Evolutionary conservation across 2,797 vertebrate genomes (phyloP), one percentile per base, ranked within the genome.

Genomic region (Channallabes apus): DNA sequence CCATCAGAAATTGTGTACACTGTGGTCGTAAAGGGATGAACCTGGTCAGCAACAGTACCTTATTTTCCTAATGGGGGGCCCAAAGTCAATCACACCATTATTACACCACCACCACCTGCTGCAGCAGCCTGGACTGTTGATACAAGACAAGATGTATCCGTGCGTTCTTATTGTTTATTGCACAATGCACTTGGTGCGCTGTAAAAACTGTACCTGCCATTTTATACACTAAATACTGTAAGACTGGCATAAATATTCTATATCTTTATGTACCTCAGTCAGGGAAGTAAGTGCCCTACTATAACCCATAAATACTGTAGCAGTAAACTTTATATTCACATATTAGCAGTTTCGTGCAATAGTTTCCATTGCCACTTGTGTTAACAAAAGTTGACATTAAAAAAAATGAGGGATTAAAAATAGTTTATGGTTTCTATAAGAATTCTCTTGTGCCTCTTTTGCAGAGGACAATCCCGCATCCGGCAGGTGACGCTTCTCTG

Each of bases 401-500:
- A 54, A 8, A 64, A 75, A 56, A 80, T 12, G 24, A 41, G 15
- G 24, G 24, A 27, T 38, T 72, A 18, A 24, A 65, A 75, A 67
- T 27, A 64, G 8, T 51, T 51, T n/a, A 79, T 29, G 38, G 27
- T 38, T 20, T 68, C n/a, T 3, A 12, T 79, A 22, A 83, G 54
- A 18, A 46, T 77, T 22, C 46, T 56, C 7, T 0, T 86, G 46
- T 35, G 58, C 62, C 27, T 82, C 24, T 71, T 78, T 75, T 46
- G 35, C 94, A 99, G 97, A 97, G 97, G 92, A 95, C 95, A 87
- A 90, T 97, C 88, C 94, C 96, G 84, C 98, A 98, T 93, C 97
- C 97, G 78, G 95, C 96, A 90, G 97, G 96, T 68, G 97, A 99
- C 0, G 90, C 94, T 85, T 96, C 96, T 91, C 93, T 97, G 93